Percentiles rank a stretch among this genome's conserved stretches.
These are phyloP conservation scores for Hassar affinis DNA, from an alignment of 2,113 vertebrate genomes.

Conservation along the genomic window DNA sequence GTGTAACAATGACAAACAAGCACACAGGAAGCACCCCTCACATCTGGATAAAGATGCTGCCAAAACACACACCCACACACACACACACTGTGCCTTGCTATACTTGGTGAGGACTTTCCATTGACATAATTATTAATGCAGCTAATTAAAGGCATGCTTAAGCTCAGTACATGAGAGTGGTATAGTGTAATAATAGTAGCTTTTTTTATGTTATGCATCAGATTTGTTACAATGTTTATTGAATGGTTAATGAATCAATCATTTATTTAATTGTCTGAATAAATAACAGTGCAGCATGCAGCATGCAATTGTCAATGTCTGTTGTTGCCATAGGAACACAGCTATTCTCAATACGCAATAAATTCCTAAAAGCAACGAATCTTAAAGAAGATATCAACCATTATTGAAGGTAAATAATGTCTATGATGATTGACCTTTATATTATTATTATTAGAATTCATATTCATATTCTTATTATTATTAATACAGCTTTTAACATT, in stretches of 20 bases:
- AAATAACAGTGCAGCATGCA: neutral
- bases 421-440: too few species aligned
- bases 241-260: too few species aligned
- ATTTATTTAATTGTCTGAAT: neutral
- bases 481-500: neutral
- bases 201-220: neutral
- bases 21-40: neutral
- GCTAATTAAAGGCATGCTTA: too few species aligned
- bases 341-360: neutral
- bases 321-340: neutral
- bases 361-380: neutral
- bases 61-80: slow-evolving; percentile 12
- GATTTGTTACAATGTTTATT: too few species aligned
- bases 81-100: too few species aligned
- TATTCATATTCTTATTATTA: too few species aligned
- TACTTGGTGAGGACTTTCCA: too few species aligned
- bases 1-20: slow-evolving; percentile 21
- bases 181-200: neutral
- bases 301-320: too few species aligned
- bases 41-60: neutral
- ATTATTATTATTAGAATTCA: too few species aligned
- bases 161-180: too few species aligned
- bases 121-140: too few species aligned
- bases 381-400: neutral
- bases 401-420: neutral